phyloP scores from a whole-genome alignment of 2,888 invertebrate species.

The Drosophila seclusa region DNA sequence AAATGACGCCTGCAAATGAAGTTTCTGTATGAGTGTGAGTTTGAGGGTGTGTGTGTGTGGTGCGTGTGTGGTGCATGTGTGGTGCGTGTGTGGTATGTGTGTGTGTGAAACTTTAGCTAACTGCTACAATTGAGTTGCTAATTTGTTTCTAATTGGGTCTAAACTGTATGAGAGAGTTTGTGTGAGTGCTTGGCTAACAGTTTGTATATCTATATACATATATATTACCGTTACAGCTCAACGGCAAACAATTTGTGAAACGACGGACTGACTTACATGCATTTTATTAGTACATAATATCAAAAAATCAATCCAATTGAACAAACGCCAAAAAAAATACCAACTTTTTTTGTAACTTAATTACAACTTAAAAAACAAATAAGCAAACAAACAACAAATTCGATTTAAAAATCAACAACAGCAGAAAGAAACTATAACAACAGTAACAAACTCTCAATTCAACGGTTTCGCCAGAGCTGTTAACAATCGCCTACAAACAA shows the following conservation, averaged over 20 bases:
- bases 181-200: slow-evolving; percentile 13
- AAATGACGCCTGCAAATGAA: slow-evolving; percentile 39
- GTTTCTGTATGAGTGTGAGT: slow-evolving; percentile 8
- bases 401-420: slow-evolving; percentile 21
- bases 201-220: slow-evolving; percentile 1
- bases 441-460: slow-evolving; percentile 26
- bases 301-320: slow-evolving; percentile 72
- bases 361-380: slow-evolving; percentile 41
- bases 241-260: slow-evolving; percentile 78
- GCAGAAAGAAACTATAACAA: slow-evolving; percentile 2
- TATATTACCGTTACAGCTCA: slow-evolving; percentile 56
- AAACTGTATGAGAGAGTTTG: slow-evolving; percentile 5
- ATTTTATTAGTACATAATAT: slow-evolving; percentile 76
- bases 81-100: not conserved
- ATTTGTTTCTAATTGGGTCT: slow-evolving; percentile 56
- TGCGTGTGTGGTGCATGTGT: slow-evolving; percentile 3
- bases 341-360: slow-evolving; percentile 54
- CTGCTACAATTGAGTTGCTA: slow-evolving; percentile 51
- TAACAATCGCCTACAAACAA: slow-evolving; percentile 8
- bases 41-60: slow-evolving; percentile 5
- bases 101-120: slow-evolving; percentile 39
- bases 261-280: slow-evolving; percentile 81
- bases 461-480: slow-evolving; percentile 52
- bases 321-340: slow-evolving; percentile 33
- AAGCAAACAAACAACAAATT: slow-evolving; percentile 14